These are phyloP conservation scores for Tiaroga cobitis DNA, from an alignment of 2,797 vertebrate genomes.

Conservation along the genomic window DNA sequence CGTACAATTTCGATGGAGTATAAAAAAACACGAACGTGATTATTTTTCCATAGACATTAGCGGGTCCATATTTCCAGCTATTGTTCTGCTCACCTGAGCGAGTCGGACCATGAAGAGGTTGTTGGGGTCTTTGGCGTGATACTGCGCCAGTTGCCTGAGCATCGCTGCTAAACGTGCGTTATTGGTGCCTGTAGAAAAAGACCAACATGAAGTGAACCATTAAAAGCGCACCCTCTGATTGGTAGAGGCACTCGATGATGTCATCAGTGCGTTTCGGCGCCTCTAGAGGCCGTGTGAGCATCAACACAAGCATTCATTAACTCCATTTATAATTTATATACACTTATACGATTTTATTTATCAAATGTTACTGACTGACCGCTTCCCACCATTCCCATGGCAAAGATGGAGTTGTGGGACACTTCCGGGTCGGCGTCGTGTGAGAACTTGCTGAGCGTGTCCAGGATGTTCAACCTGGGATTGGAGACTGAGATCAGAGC, in stretches of 20 bases:
- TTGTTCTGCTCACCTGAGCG: slow-evolving; percentile 85
- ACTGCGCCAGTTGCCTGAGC: slow-evolving; percentile 95
- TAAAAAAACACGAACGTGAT: no score
- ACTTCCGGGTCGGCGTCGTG: slow-evolving; percentile 97
- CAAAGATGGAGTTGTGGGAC: slow-evolving; percentile 98
- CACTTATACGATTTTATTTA: no score
- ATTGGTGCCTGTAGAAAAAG: slow-evolving; percentile 86
- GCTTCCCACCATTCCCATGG: slow-evolving; percentile 99
- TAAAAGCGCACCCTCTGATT: slow-evolving; percentile 5
- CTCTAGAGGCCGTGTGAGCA: background rate
- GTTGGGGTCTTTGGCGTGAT: slow-evolving; percentile 98
- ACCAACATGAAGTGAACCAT: slow-evolving; percentile 31
- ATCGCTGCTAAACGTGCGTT: slow-evolving; percentile 96
- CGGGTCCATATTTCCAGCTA: background rate
- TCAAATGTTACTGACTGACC: slow-evolving; percentile 76
- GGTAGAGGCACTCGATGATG: background rate
- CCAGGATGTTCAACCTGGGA: slow-evolving; percentile 94
- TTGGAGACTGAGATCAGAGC: slow-evolving; percentile 98
- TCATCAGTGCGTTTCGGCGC: background rate
- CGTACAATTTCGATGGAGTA: no score
- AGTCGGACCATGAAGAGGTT: slow-evolving; percentile 99
- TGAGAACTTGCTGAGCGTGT: slow-evolving; percentile 98
- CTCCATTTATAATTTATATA: no score
- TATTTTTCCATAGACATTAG: no score
- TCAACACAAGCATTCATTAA: background rate